phyloP scores from a whole-genome alignment of 2,888 invertebrate genomes.

The Drosophila ustulata region DNA sequence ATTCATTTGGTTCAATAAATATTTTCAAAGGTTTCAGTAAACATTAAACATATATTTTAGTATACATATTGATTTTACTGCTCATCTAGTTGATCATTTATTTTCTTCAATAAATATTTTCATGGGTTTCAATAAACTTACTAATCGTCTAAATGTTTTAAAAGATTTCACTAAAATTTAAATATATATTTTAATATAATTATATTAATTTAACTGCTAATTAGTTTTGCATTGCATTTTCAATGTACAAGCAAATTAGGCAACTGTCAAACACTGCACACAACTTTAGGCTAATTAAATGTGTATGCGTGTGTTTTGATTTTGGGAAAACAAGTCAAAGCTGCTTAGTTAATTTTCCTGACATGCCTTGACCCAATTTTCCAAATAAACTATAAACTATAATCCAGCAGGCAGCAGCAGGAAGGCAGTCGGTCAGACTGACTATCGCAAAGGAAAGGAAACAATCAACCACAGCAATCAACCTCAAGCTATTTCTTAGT shows the following conservation, averaged over 20 bases:
- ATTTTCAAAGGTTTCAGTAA: too few species aligned
- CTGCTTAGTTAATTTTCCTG: background rate
- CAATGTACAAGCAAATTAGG: background rate
- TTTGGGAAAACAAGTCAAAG: background rate
- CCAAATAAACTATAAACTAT: background rate
- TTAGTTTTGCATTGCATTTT: background rate
- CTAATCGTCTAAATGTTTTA: too few species aligned
- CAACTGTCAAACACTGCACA: background rate
- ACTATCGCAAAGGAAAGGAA: background rate
- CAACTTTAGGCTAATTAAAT: background rate
- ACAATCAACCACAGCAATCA: constrained; percentile 26
- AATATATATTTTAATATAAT: too few species aligned
- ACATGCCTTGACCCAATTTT: constrained; percentile 19
- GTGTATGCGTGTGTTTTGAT: background rate
- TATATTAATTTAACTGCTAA: background rate
- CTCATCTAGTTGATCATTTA: too few species aligned
- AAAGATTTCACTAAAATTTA: too few species aligned
- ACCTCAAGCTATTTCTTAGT: constrained; percentile 66
- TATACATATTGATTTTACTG: too few species aligned
- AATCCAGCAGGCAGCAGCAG: background rate
- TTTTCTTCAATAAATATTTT: too few species aligned
- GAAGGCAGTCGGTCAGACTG: background rate
- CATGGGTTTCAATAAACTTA: too few species aligned
- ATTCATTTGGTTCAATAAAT: too few species aligned
- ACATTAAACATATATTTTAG: too few species aligned